These are phyloP conservation scores for Oeneis ivallda DNA, from an alignment of 2,888 invertebrate genomes.

Conservation along the genomic window DNA sequence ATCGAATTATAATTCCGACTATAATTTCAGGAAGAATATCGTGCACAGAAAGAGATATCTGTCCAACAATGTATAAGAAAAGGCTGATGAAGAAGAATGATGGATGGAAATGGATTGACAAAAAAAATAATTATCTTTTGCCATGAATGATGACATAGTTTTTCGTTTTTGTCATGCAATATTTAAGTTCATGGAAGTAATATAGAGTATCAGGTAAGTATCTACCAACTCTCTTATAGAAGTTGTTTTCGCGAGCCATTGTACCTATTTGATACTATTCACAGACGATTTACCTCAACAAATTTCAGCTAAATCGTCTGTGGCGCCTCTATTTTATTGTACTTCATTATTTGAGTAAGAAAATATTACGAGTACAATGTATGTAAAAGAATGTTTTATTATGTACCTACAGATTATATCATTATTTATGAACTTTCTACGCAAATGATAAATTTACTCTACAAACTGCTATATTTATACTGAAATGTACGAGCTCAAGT, in stretches of 20 bases:
- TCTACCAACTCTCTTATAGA: not conserved
- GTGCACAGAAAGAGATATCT: too few relatives aligned
- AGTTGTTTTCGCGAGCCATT: not conserved
- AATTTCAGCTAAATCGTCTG: slow-evolving; percentile 3
- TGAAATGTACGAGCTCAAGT: too few relatives aligned
- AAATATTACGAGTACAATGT: not conserved
- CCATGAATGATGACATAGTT: too few relatives aligned
- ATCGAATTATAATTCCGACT: too few relatives aligned
- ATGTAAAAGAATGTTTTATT: not conserved
- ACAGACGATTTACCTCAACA: slow-evolving; percentile 5
- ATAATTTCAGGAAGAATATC: too few relatives aligned
- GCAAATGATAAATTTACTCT: too few relatives aligned
- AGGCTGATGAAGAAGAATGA: too few relatives aligned
- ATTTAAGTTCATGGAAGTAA: not conserved
- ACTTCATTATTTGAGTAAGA: not conserved
- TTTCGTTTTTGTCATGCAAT: too few relatives aligned
- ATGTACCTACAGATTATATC: not conserved
- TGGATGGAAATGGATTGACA: too few relatives aligned
- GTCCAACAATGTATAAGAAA: too few relatives aligned
- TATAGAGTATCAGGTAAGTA: not conserved
- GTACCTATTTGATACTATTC: slow-evolving; percentile 13
- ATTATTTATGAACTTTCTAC: not conserved
- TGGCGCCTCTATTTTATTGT: not conserved
- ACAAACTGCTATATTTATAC: too few relatives aligned
- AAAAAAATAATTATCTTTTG: too few relatives aligned